Evolutionary conservation across 2,797 vertebrate species (phyloP).

Genomic region (Lepus oiostolus): DNA sequence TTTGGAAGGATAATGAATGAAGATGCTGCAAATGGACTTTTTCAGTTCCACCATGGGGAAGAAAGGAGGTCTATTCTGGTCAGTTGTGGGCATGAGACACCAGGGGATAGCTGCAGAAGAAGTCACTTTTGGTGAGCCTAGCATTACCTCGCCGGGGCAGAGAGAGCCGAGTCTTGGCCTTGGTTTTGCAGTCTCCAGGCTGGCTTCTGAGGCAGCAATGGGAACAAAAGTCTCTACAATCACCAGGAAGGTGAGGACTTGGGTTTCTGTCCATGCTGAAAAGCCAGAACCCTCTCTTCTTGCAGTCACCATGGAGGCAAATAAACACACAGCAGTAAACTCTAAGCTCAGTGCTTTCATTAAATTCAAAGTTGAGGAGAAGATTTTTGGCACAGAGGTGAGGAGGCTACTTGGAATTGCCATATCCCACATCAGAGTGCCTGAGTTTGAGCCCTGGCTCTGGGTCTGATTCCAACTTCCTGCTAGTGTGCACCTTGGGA

Average conservation of each 20-base stretch:
- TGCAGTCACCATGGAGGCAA: not conserved
- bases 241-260: not conserved
- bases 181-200: not conserved
- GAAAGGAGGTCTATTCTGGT: not conserved
- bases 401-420: no score
- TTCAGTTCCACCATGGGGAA: not conserved
- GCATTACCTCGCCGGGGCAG: not conserved
- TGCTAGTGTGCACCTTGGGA: no score
- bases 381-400: no score
- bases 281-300: not conserved
- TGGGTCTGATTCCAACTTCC: no score
- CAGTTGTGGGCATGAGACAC: not conserved
- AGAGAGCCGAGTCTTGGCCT: not conserved
- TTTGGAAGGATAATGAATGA: not conserved
- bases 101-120: not conserved
- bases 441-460: no score
- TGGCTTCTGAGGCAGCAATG: not conserved
- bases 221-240: not conserved
- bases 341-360: not conserved
- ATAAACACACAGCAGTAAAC: not conserved
- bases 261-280: not conserved
- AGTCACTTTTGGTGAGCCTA: not conserved
- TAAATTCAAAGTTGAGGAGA: not conserved
- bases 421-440: no score
- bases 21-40: not conserved